phyloP scores from a whole-genome alignment of 2,113 vertebrate species.

The Oreochromis tanganicae region DNA sequence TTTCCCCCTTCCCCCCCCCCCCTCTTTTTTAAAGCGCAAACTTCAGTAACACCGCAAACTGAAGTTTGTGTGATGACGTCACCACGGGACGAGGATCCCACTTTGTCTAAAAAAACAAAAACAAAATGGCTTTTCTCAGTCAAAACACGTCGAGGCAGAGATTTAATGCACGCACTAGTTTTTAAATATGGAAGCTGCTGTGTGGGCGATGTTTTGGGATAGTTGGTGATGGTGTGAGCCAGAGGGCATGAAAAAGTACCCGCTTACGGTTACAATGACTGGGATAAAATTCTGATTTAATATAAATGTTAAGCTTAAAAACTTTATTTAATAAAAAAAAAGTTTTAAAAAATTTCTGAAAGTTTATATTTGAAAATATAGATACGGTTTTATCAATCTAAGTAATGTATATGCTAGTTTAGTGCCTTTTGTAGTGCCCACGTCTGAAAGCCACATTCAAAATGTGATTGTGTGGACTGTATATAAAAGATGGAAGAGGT shows the following conservation, averaged over 20 bases:
- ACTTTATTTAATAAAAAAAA: background rate
- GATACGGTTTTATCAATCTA: background rate
- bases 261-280: background rate
- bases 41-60: background rate
- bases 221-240: background rate
- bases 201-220: background rate
- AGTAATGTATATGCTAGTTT: no score
- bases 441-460: background rate
- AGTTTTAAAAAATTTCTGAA: background rate
- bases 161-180: background rate
- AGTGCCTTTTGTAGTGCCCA: background rate
- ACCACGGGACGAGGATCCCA: background rate
- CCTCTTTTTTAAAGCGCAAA: background rate
- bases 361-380: background rate
- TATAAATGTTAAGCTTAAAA: background rate
- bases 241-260: background rate
- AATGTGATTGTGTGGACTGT: background rate
- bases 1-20: no score
- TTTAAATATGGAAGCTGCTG: background rate
- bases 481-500: background rate
- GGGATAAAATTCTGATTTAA: background rate
- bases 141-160: background rate
- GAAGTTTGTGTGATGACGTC: constrained; percentile 43
- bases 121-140: background rate
- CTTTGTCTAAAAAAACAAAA: background rate